Conservation (phyloP, 2,113 vertebrate species). For the Piaya cayana region DNA sequence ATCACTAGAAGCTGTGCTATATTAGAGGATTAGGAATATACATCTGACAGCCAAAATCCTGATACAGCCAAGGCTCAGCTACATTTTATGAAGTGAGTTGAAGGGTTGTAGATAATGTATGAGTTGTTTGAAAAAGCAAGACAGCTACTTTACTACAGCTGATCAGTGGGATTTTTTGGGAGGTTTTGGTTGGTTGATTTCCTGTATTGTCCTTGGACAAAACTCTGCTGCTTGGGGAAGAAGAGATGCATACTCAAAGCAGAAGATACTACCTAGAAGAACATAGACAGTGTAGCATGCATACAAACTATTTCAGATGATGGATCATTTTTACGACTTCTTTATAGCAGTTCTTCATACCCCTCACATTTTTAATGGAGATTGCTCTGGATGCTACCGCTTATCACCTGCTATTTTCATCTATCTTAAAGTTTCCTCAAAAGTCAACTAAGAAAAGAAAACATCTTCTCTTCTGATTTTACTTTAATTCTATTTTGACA, state of each 20-base stretch:
- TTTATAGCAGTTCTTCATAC: neutral
- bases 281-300: neutral
- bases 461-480: neutral
- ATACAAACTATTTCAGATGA: neutral
- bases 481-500: slow-evolving; percentile 1
- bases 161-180: neutral
- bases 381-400: neutral
- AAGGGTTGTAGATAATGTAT: neutral
- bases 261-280: neutral
- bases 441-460: neutral
- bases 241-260: neutral
- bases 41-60: neutral
- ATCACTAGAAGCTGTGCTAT: neutral
- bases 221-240: neutral
- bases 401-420: neutral
- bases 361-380: neutral
- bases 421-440: neutral
- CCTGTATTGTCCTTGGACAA: neutral
- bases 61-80: neutral
- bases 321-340: neutral
- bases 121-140: neutral
- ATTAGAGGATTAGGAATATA: neutral
- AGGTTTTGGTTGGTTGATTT: neutral
- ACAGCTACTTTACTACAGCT: neutral
- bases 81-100: neutral